A percentile compares a stretch with the other conserved stretches of the same genome.
Conservation (phyloP, 2,797 vertebrate species). For the Calcarius lapponicus region DNA sequence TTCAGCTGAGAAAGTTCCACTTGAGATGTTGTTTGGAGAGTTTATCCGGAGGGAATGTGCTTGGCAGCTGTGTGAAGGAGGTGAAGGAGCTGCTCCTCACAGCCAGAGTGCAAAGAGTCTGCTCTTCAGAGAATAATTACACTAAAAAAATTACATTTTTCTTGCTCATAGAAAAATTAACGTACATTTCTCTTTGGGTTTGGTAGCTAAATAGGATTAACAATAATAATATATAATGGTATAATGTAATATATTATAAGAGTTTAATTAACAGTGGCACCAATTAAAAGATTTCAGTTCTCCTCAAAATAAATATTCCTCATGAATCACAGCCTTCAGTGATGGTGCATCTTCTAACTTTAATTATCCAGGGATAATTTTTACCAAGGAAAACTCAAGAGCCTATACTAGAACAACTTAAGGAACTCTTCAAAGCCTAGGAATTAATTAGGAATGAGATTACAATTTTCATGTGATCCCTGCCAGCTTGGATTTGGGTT, state of each 20-base stretch:
- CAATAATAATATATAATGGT: background rate
- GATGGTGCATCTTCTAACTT: background rate
- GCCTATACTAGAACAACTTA: background rate
- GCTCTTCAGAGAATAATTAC: background rate
- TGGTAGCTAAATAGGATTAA: background rate
- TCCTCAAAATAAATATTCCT: background rate
- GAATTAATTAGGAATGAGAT: background rate
- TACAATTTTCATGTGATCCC: background rate
- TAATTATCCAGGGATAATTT: background rate
- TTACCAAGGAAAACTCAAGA: background rate
- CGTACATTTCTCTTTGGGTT: background rate
- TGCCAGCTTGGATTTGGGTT: background rate
- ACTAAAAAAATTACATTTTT: background rate
- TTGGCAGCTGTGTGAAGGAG: background rate
- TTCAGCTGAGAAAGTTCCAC: background rate
- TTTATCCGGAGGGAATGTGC: background rate
- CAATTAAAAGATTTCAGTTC: background rate
- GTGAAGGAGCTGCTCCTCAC: background rate
- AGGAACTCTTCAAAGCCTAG: background rate
- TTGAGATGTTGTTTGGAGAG: background rate
- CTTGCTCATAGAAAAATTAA: background rate
- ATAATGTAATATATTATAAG: background rate
- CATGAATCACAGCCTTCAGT: background rate
- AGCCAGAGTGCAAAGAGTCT: background rate
- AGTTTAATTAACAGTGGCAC: background rate